Base-by-base conservation (phyloP, 2,888 invertebrate genomes). In the Andrena chrysosceles region DNA sequence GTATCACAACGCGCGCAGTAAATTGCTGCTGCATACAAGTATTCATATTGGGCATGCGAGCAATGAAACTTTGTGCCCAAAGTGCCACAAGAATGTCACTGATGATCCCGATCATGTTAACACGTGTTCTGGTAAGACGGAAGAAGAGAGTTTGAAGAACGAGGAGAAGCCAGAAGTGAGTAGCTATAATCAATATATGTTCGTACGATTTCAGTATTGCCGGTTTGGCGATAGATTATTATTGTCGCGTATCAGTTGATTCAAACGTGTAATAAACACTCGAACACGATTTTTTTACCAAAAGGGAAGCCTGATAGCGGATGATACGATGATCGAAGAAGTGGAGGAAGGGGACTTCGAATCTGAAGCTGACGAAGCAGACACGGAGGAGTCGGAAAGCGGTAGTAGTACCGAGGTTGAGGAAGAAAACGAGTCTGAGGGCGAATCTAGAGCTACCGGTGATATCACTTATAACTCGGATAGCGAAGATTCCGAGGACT, bases 1-100 rank as follows among this genome's bases (percentile, higher is more conserved):
- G 13, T 96, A 96, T 89, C 96, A 96, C 87, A 95, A 95, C 85
- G 95, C 95, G 1, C 94, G 95, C 56, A 95, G 95, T 10, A 96
- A 96, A 88, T 88, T 96, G 7, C 91, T 94, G 26, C 91, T 95
- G 3, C 96, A 96, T 86, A 95, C 95, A 94, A 95, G 95, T 31
- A 95, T 96, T 59, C 96, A 96, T 88, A 95, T 95, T 59, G 94
- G 95, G 69, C 94, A 94, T 80, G 89, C 89, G 16, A 91, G 89
- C 0, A 91, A 90, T 31, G 88, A 62, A 7, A 77, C 87, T 4
- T 90, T 92, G 89, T 93, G 94, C 75, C 85, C 89, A 6, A 91
- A 91, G 8, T 94, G 94, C 70, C 91, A 92, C 29, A 88, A 89
- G 33, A 91, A 88, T 70, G 92, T 93, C 26, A 91, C 90, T 2